Base-by-base conservation (phyloP, 2,888 invertebrate genomes). In the Melinopterus prodromus region DNA sequence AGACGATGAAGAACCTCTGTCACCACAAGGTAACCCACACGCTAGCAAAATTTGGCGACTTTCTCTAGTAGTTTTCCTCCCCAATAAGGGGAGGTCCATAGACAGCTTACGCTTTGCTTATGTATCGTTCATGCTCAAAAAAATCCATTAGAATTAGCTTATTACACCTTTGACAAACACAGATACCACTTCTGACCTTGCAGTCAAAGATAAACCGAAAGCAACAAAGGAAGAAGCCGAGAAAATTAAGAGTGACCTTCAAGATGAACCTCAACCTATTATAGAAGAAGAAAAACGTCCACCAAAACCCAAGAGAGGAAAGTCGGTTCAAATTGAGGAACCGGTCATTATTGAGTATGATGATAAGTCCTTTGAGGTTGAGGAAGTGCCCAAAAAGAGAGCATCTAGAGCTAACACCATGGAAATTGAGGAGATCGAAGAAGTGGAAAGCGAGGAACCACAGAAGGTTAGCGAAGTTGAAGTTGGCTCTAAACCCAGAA, bases 341-440 rank as follows among this genome's bases (percentile, higher is more conserved):
- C 78, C 82, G 6, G 84, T 81, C 79, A 81, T 80, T 70, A 77
- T 79, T 16, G 80, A 81, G 53, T 53, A 53, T 53, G 37, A 69
- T 75, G 36, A 53, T 53, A 53, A 53, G 53, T 12, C 53, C 53
- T 53, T 53, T 53, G 53, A 77, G 5, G 36, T 36, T 35, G 79
- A 79, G 70, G 77, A 69, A 5, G 15, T 74, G 9, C 26, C 79
- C 12, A 26, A 38, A 26, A 74, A 77, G 16, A 77, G 71, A 53
- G 74, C 80, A 5, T 71, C 71, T 77, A 78, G 82, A 15, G 83
- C 82, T n/a, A 82, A 82, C 16, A 81, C 82, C 0, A 78, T 82
- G 35, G 80, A 83, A 69, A 84, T 84, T 79, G 82, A 85, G 79
- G 83, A 83, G 79, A 78, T 82, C 6, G 84, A 81, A 80, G 81